Percentiles rank a stretch among this genome's conserved stretches.
Evolutionary conservation across 2,113 vertebrate species (phyloP).

Genomic region (Balaeniceps rex): DNA sequence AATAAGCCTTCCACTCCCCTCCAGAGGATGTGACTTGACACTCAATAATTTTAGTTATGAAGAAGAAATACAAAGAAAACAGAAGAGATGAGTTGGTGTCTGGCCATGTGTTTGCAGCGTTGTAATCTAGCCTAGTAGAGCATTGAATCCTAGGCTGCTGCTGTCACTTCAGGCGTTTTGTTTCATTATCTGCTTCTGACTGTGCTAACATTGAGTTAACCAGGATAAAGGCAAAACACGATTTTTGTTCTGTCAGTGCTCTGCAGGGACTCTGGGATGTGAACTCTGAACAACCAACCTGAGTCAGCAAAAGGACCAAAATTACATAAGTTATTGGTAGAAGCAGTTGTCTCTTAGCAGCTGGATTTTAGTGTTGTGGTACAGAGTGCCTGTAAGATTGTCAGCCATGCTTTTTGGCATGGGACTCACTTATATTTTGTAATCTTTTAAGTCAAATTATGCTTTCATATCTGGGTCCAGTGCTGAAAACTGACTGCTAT

Average conservation of each 20-base stretch:
- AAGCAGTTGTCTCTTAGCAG: not conserved
- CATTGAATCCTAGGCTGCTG: not conserved
- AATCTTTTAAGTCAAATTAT: not conserved
- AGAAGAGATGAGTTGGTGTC: not conserved
- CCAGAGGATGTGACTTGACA: not conserved
- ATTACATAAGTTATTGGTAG: not conserved
- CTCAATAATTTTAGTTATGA: not conserved
- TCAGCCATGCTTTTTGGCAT: not conserved
- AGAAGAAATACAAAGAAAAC: not conserved
- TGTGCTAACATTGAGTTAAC: not conserved
- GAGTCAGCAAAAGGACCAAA: not conserved
- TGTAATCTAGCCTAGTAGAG: not conserved
- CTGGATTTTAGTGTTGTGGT: not conserved
- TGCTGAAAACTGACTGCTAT: not conserved
- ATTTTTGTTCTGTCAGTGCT: not conserved
- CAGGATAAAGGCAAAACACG: not conserved
- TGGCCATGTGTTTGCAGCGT: not conserved
- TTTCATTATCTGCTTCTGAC: not conserved
- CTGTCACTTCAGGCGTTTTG: not conserved
- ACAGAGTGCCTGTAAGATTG: not conserved
- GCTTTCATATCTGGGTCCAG: rapidly evolving
- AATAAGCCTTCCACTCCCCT: not conserved
- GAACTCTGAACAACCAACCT: not conserved
- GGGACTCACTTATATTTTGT: not conserved
- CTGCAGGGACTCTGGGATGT: not conserved